phyloP scores from a whole-genome alignment of 2,113 vertebrate genomes.

The Leuciscus idus region DNA sequence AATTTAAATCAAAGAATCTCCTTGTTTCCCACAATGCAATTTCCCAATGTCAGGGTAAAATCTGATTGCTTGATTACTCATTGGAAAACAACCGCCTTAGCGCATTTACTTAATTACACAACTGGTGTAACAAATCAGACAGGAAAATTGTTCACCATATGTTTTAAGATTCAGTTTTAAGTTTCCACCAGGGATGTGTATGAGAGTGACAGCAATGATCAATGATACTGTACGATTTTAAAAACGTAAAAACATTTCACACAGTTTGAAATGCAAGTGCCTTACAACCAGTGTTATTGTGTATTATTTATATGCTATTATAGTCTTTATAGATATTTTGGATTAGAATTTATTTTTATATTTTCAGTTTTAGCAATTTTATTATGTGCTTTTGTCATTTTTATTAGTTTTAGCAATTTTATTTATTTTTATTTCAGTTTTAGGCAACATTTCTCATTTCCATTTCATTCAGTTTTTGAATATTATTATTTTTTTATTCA shows the following conservation, averaged over 20 bases:
- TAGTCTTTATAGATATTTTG: neutral
- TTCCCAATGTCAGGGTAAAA: conserved; percentile 14
- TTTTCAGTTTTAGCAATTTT: neutral
- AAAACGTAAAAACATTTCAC: neutral
- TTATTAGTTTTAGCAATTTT: neutral
- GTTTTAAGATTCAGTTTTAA: conserved; percentile 16
- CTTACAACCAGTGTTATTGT: neutral
- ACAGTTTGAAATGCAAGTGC: neutral
- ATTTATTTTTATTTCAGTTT: neutral
- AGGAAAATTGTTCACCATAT: neutral
- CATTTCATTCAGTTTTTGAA: neutral
- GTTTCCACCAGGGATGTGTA: neutral
- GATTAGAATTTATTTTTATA: neutral
- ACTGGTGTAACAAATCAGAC: conserved; percentile 12
- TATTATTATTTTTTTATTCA: neutral
- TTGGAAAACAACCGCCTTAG: conserved; percentile 10
- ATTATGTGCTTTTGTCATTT: neutral
- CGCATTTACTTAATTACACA: conserved; percentile 37
- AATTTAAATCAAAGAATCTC: conserved; percentile 38
- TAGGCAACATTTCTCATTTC: neutral
- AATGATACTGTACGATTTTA: neutral
- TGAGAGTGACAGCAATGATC: neutral
- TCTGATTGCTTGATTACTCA: conserved; percentile 15
- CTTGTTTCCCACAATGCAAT: conserved; percentile 26
- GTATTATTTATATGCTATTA: neutral